Base-by-base conservation (phyloP, 2,797 vertebrate genomes). In the Crocidura indochinensis region DNA sequence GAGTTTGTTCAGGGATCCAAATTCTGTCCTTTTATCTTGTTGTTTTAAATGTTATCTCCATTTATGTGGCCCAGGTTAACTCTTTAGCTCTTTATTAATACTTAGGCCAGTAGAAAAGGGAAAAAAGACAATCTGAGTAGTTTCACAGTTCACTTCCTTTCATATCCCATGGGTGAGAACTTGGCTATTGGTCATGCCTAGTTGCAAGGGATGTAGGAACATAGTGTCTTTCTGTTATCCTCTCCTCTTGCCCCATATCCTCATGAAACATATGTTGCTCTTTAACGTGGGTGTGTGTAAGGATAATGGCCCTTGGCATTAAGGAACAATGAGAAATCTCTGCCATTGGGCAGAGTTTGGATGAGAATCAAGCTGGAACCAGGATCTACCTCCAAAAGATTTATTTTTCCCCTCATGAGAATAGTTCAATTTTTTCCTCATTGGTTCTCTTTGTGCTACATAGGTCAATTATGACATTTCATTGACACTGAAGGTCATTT, bases 201-300 rank as follows among this genome's bases (percentile, higher is more conserved):
- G 44, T 73, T 90, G 31, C 65, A 91, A 83, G 20, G 65, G 20
- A 71, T 90, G 51, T 46, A 77, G 83, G 67, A 24, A 69, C 67
- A 44, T 81, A 24, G 51, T n/a, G 56, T 60, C 64, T 17, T 24
- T 67, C 44, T 38, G 15, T 22, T 29, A 27, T 27, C 64, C 24
- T 12, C 56, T n/a, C 26, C 10, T 15, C n/a, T 24, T 53, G 53
- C n/a, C 49, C 20, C 29, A 4, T 38, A 38, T 5, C 38, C 56
- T 60, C 56, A 60, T 20, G 56, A 17, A 60, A 60, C 56, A 19
- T 27, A 38, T 38, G 10, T 73, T 75, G 31, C 82, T 17, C 12
- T 15, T 73, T 78, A 26, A 68, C 71, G 47, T 19, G 24, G 20
- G 10, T 62, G 29, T 67, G 17, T 72, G 17, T 47, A 20, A 53